These are phyloP conservation scores for Tonatia bakeri DNA, from an alignment of 2,113 vertebrate genomes.

Conservation along the genomic window DNA sequence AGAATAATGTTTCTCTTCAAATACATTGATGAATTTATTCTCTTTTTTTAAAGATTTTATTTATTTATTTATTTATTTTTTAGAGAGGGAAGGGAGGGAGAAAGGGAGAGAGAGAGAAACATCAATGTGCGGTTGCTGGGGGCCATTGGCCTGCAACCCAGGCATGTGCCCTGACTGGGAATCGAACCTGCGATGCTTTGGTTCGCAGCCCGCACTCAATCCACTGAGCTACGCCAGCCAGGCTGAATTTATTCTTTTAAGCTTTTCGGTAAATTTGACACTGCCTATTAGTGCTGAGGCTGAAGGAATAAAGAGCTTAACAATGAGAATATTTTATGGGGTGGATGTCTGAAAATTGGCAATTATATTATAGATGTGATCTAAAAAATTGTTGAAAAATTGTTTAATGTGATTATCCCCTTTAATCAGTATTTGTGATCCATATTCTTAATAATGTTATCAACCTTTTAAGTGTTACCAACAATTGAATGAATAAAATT, in stretches of 20 bases:
- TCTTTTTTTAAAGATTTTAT: too few species aligned
- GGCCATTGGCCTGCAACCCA: too few species aligned
- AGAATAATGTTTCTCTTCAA: neutral
- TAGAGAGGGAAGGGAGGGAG: too few species aligned
- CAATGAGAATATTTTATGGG: neutral
- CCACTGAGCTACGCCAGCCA: too few species aligned
- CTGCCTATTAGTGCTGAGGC: neutral
- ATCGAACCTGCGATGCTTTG: too few species aligned
- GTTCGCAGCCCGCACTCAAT: too few species aligned
- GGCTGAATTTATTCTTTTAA: conserved; percentile 28
- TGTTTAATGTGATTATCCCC: neutral
- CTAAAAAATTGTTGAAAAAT: neutral
- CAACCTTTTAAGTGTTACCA: neutral
- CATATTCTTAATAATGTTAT: neutral
- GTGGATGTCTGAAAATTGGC: neutral
- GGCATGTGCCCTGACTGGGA: too few species aligned
- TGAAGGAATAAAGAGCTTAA: neutral
- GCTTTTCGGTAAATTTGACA: neutral
- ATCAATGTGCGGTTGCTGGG: too few species aligned
- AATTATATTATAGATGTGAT: neutral
- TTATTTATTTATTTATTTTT: too few species aligned
- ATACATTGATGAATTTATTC: neutral
- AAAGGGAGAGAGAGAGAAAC: too few species aligned
- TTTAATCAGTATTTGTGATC: neutral
- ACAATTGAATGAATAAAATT: conserved; percentile 21